Percentiles rank a stretch among this genome's conserved stretches.
These are phyloP conservation scores for Drosophila simulans DNA, from an alignment of 1,140 invertebrate species.

Conservation along the genomic window DNA sequence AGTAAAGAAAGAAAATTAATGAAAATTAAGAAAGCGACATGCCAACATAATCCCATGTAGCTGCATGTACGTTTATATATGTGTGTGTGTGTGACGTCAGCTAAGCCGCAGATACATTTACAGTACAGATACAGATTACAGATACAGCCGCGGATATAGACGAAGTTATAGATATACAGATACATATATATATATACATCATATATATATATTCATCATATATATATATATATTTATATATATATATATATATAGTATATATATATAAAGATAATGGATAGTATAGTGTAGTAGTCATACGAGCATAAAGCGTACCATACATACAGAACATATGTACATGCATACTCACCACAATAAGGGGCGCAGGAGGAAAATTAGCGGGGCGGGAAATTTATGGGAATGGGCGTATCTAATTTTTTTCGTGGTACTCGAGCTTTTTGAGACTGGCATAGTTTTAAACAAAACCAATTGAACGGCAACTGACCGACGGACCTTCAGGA, in stretches of 20 bases:
- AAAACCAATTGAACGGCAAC: slow-evolving; percentile 9
- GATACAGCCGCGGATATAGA: slow-evolving; percentile 29
- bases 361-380: background rate
- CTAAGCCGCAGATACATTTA: slow-evolving; percentile 17
- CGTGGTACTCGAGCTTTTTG: slow-evolving; percentile 84
- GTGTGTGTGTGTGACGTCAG: slow-evolving; percentile 45
- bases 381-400: background rate
- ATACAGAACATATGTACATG: slow-evolving; percentile 37
- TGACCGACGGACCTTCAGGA: slow-evolving; percentile 19
- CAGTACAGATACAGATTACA: slow-evolving; percentile 23
- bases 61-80: slow-evolving; percentile 38
- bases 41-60: slow-evolving; percentile 39
- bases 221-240: slow-evolving; percentile 1
- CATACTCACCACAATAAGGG: slow-evolving; percentile 43
- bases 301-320: slow-evolving; percentile 30
- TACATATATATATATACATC: slow-evolving; percentile 9
- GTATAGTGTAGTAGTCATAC: slow-evolving; percentile 52
- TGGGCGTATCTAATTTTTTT: slow-evolving; percentile 43
- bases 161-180: slow-evolving; percentile 28
- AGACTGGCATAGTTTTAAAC: slow-evolving; percentile 84
- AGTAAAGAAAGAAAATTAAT: background rate
- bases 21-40: slow-evolving; percentile 14
- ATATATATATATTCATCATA: background rate
- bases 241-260: slow-evolving; percentile 5
- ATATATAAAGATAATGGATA: slow-evolving; percentile 17